Evolutionary conservation across 2,113 vertebrate species (phyloP).

Genomic region (Cyanoramphus novaezelandiae): DNA sequence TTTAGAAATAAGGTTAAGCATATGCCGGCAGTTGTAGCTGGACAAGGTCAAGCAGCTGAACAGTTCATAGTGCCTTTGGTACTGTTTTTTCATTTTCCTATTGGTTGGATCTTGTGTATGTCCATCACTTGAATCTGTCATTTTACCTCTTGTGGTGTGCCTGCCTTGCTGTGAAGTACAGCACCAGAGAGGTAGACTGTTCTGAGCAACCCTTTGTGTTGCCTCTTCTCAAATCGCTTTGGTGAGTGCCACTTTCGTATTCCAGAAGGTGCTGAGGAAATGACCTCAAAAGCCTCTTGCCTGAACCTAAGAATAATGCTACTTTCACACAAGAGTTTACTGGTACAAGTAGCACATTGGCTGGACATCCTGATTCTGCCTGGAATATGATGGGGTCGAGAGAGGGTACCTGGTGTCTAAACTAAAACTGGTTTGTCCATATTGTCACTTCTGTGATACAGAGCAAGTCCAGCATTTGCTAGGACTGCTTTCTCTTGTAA

Average conservation of each 20-base stretch:
- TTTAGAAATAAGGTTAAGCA: background rate
- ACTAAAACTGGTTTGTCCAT: background rate
- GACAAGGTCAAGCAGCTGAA: background rate
- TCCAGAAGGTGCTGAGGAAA: slow-evolving; percentile 39
- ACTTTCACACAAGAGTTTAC: background rate
- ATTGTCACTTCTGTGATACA: background rate
- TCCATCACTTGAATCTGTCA: background rate
- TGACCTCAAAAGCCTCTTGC: slow-evolving; percentile 17
- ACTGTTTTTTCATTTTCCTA: background rate
- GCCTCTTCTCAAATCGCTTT: background rate
- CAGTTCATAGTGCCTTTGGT: background rate
- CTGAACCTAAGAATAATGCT: background rate
- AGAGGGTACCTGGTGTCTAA: background rate
- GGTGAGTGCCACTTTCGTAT: slow-evolving; percentile 4
- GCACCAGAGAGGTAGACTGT: background rate
- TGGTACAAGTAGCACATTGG: background rate
- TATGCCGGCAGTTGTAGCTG: background rate
- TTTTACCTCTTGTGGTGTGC: background rate
- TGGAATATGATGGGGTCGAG: background rate
- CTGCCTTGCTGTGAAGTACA: background rate
- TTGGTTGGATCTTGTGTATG: rapidly evolving
- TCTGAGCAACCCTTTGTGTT: background rate
- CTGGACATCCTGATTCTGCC: background rate
- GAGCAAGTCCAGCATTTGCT: background rate
- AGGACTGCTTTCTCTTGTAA: background rate